These are phyloP conservation scores for Coenobita brevimanus DNA, from an alignment of 1,140 invertebrate species.

Conservation along the genomic window DNA sequence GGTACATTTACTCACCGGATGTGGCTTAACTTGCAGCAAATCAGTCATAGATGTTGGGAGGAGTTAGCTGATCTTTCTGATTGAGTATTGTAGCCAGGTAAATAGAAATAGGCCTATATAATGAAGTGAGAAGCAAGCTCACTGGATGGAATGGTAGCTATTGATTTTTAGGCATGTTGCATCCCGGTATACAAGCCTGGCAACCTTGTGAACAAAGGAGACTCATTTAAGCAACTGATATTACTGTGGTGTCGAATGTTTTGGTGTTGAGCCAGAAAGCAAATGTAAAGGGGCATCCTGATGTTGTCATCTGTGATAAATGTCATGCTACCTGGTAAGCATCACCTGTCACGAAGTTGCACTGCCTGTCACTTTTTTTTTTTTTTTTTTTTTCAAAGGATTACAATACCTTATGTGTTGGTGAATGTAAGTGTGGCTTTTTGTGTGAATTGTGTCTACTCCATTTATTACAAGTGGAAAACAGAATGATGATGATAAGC, in stretches of 20 bases:
- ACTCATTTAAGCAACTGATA: background rate
- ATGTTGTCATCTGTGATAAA: no score
- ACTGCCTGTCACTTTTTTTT: no score
- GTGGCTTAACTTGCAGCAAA: background rate
- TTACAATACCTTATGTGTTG: no score
- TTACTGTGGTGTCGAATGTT: background rate
- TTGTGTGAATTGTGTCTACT: no score
- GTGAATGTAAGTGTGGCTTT: no score
- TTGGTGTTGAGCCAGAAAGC: background rate
- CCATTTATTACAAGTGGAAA: no score
- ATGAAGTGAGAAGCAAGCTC: conserved; percentile 16
- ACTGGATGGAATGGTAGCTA: conserved; percentile 58
- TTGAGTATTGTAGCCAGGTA: background rate
- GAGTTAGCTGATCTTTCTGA: background rate
- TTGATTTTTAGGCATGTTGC: conserved; percentile 67
- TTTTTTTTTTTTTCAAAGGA: no score
- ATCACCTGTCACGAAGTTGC: no score
- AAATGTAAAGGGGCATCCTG: background rate
- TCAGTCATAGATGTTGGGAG: background rate
- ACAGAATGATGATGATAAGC: no score
- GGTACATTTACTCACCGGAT: conserved; percentile 10
- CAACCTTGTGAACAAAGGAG: conserved; percentile 38
- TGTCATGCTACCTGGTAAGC: no score
- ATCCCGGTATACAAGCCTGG: conserved; percentile 42
- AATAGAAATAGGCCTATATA: conserved; percentile 29